phyloP scores from a whole-genome alignment of 2,113 vertebrate species.

The Phodopus roborovskii region DNA sequence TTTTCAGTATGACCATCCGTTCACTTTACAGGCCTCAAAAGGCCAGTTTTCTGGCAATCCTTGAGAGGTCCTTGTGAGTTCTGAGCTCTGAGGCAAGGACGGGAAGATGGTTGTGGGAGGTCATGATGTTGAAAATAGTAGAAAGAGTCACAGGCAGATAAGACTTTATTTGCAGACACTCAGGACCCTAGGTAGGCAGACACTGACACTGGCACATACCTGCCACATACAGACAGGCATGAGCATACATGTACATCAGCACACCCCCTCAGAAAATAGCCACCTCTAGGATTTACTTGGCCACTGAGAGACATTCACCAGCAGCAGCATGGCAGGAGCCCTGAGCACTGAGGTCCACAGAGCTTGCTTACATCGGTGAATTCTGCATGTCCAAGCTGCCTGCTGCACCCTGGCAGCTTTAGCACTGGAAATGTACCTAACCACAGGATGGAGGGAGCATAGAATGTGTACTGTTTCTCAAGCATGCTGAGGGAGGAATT shows the following conservation, averaged over 20 bases:
- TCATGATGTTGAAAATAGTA: not conserved
- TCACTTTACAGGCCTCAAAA: not conserved
- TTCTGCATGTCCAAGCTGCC: not conserved
- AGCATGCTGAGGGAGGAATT: not conserved
- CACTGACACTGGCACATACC: not conserved
- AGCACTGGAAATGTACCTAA: not conserved
- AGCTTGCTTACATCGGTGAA: not conserved
- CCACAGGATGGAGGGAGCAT: not conserved
- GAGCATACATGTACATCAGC: not conserved
- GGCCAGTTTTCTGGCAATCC: not conserved
- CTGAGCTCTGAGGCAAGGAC: not conserved
- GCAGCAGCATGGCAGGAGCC: not conserved
- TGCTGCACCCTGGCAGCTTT: not conserved
- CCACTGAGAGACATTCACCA: not conserved
- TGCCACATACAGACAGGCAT: not conserved
- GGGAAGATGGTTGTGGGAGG: not conserved
- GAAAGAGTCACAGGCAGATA: not conserved
- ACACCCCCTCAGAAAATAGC: too few species aligned
- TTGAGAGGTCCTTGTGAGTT: not conserved
- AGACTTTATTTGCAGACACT: not conserved
- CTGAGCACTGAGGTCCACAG: not conserved
- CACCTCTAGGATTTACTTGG: too few species aligned
- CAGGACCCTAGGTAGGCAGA: not conserved
- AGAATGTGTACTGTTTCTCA: not conserved
- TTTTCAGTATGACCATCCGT: not conserved